These are phyloP conservation scores for Lepus timidus DNA, from an alignment of 2,113 vertebrate species.

Conservation along the genomic window DNA sequence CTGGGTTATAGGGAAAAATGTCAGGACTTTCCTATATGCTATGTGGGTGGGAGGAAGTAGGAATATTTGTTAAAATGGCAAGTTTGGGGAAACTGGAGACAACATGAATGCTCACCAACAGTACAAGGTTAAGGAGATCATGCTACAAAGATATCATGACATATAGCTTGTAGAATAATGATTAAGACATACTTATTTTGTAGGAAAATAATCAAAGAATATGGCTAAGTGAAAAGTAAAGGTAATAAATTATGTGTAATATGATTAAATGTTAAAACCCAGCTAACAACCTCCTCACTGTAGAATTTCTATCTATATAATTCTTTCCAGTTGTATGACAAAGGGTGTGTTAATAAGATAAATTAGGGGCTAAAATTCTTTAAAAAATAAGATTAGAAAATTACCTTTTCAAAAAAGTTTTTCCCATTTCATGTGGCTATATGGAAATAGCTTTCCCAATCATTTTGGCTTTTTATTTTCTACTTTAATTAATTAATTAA, in stretches of 20 bases:
- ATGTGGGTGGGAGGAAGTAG: neutral
- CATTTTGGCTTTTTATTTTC: neutral
- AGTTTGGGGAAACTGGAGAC: neutral
- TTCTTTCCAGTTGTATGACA: conserved; percentile 40
- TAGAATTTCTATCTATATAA: neutral
- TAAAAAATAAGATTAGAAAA: conserved; percentile 1
- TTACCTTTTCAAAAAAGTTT: neutral
- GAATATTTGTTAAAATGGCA: conserved; percentile 15
- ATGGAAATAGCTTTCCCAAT: neutral
- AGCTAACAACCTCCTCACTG: neutral
- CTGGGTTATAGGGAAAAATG: neutral
- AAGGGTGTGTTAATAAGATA: neutral
- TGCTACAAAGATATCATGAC: neutral
- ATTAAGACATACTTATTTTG: neutral
- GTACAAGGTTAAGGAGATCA: neutral
- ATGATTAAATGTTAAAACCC: neutral
- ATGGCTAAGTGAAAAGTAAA: neutral
- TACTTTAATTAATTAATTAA: neutral
- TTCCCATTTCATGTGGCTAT: neutral
- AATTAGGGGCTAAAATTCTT: neutral
- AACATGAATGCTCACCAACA: neutral
- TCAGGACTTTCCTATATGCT: neutral
- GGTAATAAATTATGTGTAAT: neutral
- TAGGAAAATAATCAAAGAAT: neutral
- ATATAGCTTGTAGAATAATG: neutral